Conservation (phyloP, 92 coral and sea anemone species). For the Scolanthus callimorphus region DNA sequence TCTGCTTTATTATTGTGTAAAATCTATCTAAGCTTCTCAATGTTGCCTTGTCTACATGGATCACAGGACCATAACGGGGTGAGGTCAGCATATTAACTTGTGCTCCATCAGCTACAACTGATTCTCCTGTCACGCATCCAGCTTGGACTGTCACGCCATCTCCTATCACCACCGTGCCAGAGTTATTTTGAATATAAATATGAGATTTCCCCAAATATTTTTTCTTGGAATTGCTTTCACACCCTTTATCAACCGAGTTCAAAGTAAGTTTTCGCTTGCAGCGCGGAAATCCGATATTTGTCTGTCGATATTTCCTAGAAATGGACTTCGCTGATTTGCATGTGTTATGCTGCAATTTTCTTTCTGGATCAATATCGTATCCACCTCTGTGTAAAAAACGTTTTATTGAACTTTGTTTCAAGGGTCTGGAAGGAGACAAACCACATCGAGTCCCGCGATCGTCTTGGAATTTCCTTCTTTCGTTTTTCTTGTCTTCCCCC, state of each 20-base stretch:
- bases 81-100: background rate
- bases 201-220: background rate
- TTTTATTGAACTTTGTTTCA: no score
- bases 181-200: slow-evolving; percentile 6
- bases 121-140: background rate
- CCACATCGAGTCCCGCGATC: no score
- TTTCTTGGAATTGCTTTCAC: no score
- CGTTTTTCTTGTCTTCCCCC: no score
- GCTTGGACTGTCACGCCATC: background rate
- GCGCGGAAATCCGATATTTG: no score
- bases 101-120: slow-evolving; percentile 4
- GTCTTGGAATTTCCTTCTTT: no score
- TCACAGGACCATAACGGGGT: background rate
- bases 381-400: no score
- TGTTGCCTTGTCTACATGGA: background rate
- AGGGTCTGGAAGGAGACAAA: no score
- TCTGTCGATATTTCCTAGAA: background rate
- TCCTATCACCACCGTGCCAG: slow-evolving; percentile 7
- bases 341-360: background rate
- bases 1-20: slow-evolving; percentile 10
- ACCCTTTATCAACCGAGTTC: no score
- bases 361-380: no score
- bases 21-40: slow-evolving; percentile 7
- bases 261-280: no score
- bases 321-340: background rate